Evolutionary conservation across 2,888 invertebrate species (phyloP), one percentile per base, ranked within the genome.

Genomic region (Pachydiplax longipennis): DNA sequence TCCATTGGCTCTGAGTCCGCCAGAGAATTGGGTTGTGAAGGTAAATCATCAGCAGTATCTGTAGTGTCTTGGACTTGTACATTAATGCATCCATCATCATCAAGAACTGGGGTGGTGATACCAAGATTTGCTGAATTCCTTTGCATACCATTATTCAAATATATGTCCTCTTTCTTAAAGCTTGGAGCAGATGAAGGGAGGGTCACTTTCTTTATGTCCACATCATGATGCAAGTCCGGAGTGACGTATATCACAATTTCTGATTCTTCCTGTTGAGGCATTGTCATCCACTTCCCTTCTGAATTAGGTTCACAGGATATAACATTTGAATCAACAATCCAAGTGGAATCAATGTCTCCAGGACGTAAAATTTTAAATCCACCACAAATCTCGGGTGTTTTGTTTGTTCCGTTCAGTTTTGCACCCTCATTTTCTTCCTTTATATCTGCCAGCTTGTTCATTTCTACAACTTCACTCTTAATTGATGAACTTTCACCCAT

Each of bases 241-340:
- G 87, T 37, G n/a, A 87, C 61, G 40, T 87, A 87, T 37, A 87
- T 87, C 87, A 87, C 87, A 87, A 87, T 87, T 31, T 87, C 87
- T 22, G 87, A 87, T n/a, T 87, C 87, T n/a, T 35, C 61, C 13
- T 87, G 87, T 3, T 15, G 35, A 65, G 37, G 18, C 37, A 65
- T 13, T 12, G 35, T 37, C 22, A 87, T 37, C 87, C 87, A 87
- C 61, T 87, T 87, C n/a, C 10, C 31, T 73, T 87, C 87, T 37
- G 87, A 22, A 22, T 35, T 18, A 13, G 87, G 22, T n/a, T 65
- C 35, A 1, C 8, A 10, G 0, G 61, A 3, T 13, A 61, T 53
- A 37, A 58, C 35, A 61, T 61, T 61, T n/a, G 87, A n/a, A n/a
- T 87, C 61, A 2, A 87, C 87, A 18, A 87, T 61, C 87, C 87